phyloP scores from a whole-genome alignment of 2,797 vertebrate species.

The Sebastes itinus region DNA sequence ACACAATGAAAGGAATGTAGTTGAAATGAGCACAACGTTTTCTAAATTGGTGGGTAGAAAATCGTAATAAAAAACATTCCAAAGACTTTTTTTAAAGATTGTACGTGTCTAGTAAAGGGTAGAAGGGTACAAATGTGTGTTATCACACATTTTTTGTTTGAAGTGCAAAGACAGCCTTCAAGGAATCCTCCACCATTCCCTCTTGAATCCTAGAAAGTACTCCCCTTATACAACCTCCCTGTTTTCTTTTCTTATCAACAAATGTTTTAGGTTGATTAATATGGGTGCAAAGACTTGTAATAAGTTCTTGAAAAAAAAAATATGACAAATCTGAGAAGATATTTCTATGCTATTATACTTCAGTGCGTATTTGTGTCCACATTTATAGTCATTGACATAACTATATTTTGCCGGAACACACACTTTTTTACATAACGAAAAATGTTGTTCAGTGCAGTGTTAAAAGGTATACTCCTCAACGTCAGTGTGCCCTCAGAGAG shows the following conservation, averaged over 20 bases:
- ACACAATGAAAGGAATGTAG: slow-evolving; percentile 32
- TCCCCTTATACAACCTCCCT: slow-evolving; percentile 36
- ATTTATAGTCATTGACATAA: slow-evolving; percentile 72
- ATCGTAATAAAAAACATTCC: slow-evolving; percentile 69
- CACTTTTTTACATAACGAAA: slow-evolving; percentile 68
- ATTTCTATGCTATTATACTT: slow-evolving; percentile 75
- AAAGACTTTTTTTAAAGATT: slow-evolving; percentile 65
- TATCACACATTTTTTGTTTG: slow-evolving; percentile 31
- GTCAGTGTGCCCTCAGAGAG: slow-evolving; percentile 58
- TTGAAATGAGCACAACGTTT: slow-evolving; percentile 71
- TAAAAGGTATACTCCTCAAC: slow-evolving; percentile 59
- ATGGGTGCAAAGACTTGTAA: slow-evolving; percentile 67
- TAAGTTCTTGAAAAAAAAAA: slow-evolving; percentile 48
- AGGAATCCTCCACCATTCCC: slow-evolving; percentile 85
- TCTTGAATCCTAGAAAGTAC: slow-evolving; percentile 57
- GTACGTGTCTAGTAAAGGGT: slow-evolving; percentile 39
- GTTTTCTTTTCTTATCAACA: slow-evolving; percentile 55
- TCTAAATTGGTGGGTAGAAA: slow-evolving; percentile 52
- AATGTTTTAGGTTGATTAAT: slow-evolving; percentile 56
- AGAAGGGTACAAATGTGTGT: slow-evolving; percentile 38
- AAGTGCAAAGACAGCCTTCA: slow-evolving; percentile 77
- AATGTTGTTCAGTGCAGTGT: slow-evolving; percentile 53
- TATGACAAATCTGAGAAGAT: slow-evolving; percentile 56
- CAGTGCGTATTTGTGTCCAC: slow-evolving; percentile 65
- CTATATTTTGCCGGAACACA: slow-evolving; percentile 76